These are phyloP conservation scores for Nannoperca australis DNA, from an alignment of 2,797 vertebrate genomes.

Conservation along the genomic window DNA sequence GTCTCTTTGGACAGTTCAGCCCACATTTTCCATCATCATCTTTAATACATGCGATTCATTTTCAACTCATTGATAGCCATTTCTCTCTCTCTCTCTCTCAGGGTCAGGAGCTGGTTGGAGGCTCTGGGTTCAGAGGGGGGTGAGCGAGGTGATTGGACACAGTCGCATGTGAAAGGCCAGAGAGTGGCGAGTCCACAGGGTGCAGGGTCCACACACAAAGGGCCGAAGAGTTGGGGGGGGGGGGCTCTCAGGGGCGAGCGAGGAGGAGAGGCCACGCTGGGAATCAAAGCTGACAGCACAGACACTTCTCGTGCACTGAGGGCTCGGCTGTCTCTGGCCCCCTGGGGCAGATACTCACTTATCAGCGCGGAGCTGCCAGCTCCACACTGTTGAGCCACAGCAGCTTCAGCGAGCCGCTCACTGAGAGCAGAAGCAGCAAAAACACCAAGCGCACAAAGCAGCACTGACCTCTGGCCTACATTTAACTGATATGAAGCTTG, in stretches of 20 bases:
- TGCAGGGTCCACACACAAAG: slow-evolving; percentile 83
- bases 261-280: slow-evolving; percentile 79
- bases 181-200: slow-evolving; percentile 82
- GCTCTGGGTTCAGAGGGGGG: slow-evolving; percentile 69
- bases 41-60: slow-evolving; percentile 29
- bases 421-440: slow-evolving; percentile 43
- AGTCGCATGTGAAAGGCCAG: slow-evolving; percentile 87
- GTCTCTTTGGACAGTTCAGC: neutral
- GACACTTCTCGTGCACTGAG: slow-evolving; percentile 80
- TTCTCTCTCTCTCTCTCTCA: slow-evolving; percentile 15
- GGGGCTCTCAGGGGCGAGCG: slow-evolving; percentile 54
- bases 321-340: slow-evolving; percentile 78
- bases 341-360: slow-evolving; percentile 71
- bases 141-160: slow-evolving; percentile 85
- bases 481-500: slow-evolving; percentile 58
- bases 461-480: slow-evolving; percentile 74
- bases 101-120: slow-evolving; percentile 71
- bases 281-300: slow-evolving; percentile 84
- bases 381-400: slow-evolving; percentile 28
- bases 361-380: slow-evolving; percentile 69
- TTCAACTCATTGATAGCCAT: slow-evolving; percentile 22
- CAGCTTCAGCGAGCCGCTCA: slow-evolving; percentile 45
- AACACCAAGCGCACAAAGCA: slow-evolving; percentile 64
- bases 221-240: slow-evolving; percentile 57
- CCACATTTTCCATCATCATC: neutral